Evolutionary conservation across 2,113 vertebrate species (phyloP).

Genomic region (Eolophus roseicapilla): DNA sequence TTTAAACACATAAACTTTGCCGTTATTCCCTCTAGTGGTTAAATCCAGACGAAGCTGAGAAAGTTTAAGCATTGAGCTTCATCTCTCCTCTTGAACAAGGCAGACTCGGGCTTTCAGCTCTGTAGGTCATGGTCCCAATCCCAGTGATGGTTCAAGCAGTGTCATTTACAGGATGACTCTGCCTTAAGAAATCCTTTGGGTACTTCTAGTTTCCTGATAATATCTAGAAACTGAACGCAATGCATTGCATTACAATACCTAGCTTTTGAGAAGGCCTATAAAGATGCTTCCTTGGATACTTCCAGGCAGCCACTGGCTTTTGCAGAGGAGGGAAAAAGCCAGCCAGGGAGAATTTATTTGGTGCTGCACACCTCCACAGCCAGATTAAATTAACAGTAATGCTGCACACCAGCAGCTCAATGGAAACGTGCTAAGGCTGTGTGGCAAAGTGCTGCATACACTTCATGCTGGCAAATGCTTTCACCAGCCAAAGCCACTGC

Average conservation of each 20-base stretch:
- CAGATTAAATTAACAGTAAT: not conserved
- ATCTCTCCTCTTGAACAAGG: not conserved
- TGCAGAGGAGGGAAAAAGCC: not conserved
- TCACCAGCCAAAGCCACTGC: not conserved
- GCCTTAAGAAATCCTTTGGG: not conserved
- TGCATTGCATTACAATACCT: not conserved
- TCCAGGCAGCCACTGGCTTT: not conserved
- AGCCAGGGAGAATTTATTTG: not conserved
- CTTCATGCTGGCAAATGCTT: not conserved
- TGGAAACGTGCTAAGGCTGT: not conserved
- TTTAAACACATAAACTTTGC: not conserved
- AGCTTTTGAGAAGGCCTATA: not conserved
- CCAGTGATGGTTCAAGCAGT: not conserved
- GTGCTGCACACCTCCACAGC: not conserved
- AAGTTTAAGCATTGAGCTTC: not conserved
- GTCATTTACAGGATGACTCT: not conserved
- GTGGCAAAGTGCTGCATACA: not conserved
- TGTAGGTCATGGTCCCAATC: not conserved
- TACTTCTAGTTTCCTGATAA: not conserved
- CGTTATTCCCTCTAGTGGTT: constrained; percentile 36
- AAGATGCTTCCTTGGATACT: not conserved
- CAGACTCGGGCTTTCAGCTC: not conserved
- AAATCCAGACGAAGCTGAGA: not conserved
- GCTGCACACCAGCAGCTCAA: not conserved
- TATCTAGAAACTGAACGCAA: not conserved